phyloP scores from a whole-genome alignment of 2,888 invertebrate genomes.

The Drosophila quinaria region DNA sequence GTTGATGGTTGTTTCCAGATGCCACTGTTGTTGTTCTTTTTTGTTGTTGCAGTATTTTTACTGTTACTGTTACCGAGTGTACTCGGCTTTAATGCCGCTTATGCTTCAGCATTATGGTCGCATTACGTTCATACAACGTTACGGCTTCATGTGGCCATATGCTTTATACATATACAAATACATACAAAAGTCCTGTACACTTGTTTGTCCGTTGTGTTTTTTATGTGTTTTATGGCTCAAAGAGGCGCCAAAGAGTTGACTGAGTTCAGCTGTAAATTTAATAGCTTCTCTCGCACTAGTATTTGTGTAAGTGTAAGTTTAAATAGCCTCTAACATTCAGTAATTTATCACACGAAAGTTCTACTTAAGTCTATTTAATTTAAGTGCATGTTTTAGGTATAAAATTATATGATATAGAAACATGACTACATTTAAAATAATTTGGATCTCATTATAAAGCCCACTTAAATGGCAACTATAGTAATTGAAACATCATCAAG shows the following conservation, averaged over 20 bases:
- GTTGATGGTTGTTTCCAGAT: slow-evolving; percentile 21
- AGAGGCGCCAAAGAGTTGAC: slow-evolving; percentile 40
- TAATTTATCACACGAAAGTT: slow-evolving; percentile 3
- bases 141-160: slow-evolving; percentile 46
- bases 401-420: slow-evolving; percentile 19
- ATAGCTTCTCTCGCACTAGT: slow-evolving; percentile 26
- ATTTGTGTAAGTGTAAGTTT: slow-evolving; percentile 7
- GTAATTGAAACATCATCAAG: no score
- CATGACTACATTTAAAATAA: not conserved
- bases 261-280: slow-evolving; percentile 40
- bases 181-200: slow-evolving; percentile 3
- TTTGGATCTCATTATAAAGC: not conserved
- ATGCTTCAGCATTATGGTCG: slow-evolving; percentile 58
- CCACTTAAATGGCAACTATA: slow-evolving; percentile 2
- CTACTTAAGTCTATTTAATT: slow-evolving; percentile 17
- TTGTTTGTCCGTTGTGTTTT: slow-evolving; percentile 33
- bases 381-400: slow-evolving; percentile 36
- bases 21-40: slow-evolving; percentile 11
- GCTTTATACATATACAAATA: slow-evolving; percentile 19
- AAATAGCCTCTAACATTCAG: slow-evolving; percentile 21
- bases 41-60: slow-evolving; percentile 36
- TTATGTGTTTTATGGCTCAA: slow-evolving; percentile 29
- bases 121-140: slow-evolving; percentile 42
- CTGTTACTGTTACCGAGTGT: slow-evolving; percentile 19
- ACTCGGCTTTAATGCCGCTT: slow-evolving; percentile 51